Base-by-base conservation (phyloP, 92 coral and sea anemone genomes). In the Epizoanthus fatuus region DNA sequence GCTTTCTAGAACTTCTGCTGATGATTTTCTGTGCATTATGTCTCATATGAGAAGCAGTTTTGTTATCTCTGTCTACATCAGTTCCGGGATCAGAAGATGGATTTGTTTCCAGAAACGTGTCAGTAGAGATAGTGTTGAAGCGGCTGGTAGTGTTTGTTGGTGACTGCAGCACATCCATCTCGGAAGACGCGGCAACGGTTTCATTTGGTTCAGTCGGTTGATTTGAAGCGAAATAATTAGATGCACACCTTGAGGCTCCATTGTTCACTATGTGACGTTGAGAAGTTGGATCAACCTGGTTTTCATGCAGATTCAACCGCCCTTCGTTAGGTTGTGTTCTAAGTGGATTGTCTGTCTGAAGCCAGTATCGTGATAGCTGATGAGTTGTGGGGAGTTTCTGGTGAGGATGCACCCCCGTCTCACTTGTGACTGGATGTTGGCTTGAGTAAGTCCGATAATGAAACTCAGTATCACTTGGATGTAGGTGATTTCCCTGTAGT, bases 351-450 rank as follows among this genome's bases (percentile, higher is more conserved):
- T 77, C 70, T 19, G 57, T 59, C 70, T 77, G 70, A 10, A 77
- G 69, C 82, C 82, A 77, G 58, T 77, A 60, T 20, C 19, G 82
- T 60, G 60, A 60, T 38, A 40, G 52, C 37, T 44, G 64, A 2
- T 38, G 69, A 9, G 56, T 42, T 4, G 52, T 11, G 70, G 37
- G 7, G 45, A 38, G 14, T 14, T 57, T 32, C 22, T 59, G 59
- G 1, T 45, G 19, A 17, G 16, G 19, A 37, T 38, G n/a, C 13
- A 37, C 14, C 32, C 7, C 47, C 25, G 22, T 37, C 66, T 38
- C 35, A 42, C 19, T 0, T 19, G 70, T 15, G 2, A 20, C 7
- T 10, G 12, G 16, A 56, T 17, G 10, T 19, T 44, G 56, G 29
- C 5, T 20, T 8, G 51, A 40, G 25, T 59, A 4, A 20, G 22